phyloP scores from a whole-genome alignment of 2,797 vertebrate species.

The Synaphobranchus kaupii region DNA sequence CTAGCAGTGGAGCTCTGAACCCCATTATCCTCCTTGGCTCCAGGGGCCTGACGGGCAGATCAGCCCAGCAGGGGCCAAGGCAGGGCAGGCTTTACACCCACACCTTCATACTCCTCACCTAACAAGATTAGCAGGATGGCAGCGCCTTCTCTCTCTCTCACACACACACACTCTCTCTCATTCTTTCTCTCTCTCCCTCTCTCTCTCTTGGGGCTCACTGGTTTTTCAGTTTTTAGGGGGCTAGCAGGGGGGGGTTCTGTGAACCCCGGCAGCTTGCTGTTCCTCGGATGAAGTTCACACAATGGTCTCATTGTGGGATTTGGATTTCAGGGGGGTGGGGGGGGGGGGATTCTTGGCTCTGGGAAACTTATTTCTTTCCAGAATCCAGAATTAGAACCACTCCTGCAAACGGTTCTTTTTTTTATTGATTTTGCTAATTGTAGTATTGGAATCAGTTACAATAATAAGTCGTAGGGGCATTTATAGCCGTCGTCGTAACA shows the following conservation, averaged over 20 bases:
- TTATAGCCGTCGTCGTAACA: background rate
- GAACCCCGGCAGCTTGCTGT: background rate
- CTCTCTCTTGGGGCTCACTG: background rate
- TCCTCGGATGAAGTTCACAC: background rate
- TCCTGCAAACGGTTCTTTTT: constrained; percentile 27
- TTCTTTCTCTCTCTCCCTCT: background rate
- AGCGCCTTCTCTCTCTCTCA: background rate
- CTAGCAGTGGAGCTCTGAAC: background rate
- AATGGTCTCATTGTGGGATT: constrained; percentile 1
- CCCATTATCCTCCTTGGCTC: background rate
- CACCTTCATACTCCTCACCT: background rate
- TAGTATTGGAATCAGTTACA: background rate
- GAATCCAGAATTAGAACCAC: background rate
- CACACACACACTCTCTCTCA: background rate
- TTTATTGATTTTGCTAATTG: constrained; percentile 19
- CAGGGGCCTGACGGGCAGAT: background rate
- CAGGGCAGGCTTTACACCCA: background rate
- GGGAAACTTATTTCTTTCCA: background rate
- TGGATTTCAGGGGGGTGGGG: background rate
- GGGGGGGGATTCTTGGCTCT: background rate
- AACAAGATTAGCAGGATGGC: background rate
- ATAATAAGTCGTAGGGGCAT: background rate
- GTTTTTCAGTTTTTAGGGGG: background rate
- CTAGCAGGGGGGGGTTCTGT: background rate
- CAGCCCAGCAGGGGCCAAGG: background rate